Percentiles rank a stretch among this genome's conserved stretches.
Evolutionary conservation across 2,113 vertebrate species (phyloP).

Genomic region (Anser cygnoides): DNA sequence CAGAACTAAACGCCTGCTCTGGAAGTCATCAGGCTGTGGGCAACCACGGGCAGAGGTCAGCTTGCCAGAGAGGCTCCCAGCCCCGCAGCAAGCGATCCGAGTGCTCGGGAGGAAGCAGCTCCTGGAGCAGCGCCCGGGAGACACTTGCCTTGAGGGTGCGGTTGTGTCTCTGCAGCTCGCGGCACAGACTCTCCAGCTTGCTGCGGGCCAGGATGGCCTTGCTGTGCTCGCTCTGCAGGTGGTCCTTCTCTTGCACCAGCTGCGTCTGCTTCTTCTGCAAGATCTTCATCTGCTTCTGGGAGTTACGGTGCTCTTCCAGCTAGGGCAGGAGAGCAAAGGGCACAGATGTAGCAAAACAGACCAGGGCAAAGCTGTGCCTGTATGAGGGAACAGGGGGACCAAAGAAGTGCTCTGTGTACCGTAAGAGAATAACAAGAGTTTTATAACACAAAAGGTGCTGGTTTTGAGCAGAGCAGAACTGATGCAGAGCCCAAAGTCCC

Average conservation of each 20-base stretch:
- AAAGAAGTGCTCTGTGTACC: not conserved
- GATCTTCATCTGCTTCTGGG: constrained; percentile 93
- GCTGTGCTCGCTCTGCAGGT: constrained; percentile 94
- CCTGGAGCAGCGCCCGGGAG: accelerated
- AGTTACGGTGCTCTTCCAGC: constrained; percentile 94
- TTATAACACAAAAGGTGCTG: not conserved
- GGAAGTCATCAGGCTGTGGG: accelerated
- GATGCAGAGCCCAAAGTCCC: not conserved
- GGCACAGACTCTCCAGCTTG: constrained; percentile 96
- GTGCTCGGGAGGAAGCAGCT: not conserved
- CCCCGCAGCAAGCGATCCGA: accelerated
- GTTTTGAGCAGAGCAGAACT: not conserved
- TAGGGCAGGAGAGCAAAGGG: constrained; percentile 33
- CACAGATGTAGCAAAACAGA: not conserved
- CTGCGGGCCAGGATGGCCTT: constrained; percentile 95
- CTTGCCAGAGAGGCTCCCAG: accelerated
- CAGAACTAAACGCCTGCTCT: not conserved
- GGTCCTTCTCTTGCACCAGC: constrained; percentile 95
- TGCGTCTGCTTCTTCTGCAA: constrained; percentile 97
- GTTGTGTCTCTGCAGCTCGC: constrained; percentile 96
- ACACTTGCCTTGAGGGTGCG: constrained; percentile 90
- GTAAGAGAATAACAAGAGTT: not conserved
- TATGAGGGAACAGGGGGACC: accelerated
- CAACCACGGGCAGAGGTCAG: accelerated
- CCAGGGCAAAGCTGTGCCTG: not conserved